Evolutionary conservation across 2,113 vertebrate genomes (phyloP).

Genomic region (Sisor rabdophorus): DNA sequence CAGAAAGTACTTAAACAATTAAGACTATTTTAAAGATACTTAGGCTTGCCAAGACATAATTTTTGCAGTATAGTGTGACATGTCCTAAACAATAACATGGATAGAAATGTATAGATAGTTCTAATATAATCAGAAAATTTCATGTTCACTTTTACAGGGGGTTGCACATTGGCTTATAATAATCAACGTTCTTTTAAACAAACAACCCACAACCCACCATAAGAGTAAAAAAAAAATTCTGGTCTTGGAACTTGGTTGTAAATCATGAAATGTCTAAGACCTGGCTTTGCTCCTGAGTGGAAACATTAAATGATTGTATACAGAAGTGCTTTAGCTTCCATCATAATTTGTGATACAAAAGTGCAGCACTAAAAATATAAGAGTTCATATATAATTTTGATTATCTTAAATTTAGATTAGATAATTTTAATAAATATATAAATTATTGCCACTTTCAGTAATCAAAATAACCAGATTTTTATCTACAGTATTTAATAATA

Average conservation of each 20-base stretch:
- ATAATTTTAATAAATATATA: constrained; percentile 45
- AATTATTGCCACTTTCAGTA: constrained; percentile 50
- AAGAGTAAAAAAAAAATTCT: constrained; percentile 39
- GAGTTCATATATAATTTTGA: constrained; percentile 27
- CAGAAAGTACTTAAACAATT: neutral
- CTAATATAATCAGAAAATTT: constrained; percentile 43
- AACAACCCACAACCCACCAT: constrained; percentile 4
- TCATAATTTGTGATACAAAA: constrained; percentile 33
- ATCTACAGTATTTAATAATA: constrained; percentile 10
- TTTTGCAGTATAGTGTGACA: neutral
- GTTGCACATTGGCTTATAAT: constrained; percentile 19
- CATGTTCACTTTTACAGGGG: constrained; percentile 56
- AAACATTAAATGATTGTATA: constrained; percentile 25
- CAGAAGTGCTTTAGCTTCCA: constrained; percentile 34
- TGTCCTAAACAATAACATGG: constrained; percentile 25
- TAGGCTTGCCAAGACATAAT: neutral
- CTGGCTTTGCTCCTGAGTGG: constrained; percentile 48
- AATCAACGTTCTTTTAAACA: constrained; percentile 13
- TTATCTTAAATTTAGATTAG: constrained; percentile 32
- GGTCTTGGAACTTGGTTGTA: constrained; percentile 45
- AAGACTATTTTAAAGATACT: neutral
- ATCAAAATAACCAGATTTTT: constrained; percentile 30
- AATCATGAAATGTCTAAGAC: constrained; percentile 52
- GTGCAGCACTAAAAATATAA: constrained; percentile 47
- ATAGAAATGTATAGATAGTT: constrained; percentile 45